phyloP scores from a whole-genome alignment of 2,888 invertebrate genomes.

The Apamea epomidion region DNA sequence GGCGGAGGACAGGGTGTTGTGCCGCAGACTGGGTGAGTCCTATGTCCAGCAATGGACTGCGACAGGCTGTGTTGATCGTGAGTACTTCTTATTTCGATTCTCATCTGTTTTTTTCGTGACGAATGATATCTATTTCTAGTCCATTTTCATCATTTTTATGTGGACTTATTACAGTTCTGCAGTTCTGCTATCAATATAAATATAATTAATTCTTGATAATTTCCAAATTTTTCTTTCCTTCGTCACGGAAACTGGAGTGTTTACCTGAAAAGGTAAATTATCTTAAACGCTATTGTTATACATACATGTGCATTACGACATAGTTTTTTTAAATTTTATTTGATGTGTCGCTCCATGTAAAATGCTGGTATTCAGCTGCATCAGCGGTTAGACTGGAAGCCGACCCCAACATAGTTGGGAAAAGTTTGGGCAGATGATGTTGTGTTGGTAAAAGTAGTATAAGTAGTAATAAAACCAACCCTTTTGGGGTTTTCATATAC shows the following conservation, averaged over 20 bases:
- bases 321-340: background rate
- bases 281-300: background rate
- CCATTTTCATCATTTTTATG: background rate
- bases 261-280: slow-evolving; percentile 4
- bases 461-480: too few relatives aligned
- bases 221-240: background rate
- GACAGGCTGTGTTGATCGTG: too few relatives aligned
- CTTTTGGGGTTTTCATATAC: background rate
- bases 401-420: too few relatives aligned
- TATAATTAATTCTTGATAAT: background rate
- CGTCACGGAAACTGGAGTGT: background rate
- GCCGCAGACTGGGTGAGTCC: too few relatives aligned
- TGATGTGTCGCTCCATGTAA: too few relatives aligned
- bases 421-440: too few relatives aligned
- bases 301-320: background rate
- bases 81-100: background rate
- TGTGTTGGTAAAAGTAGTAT: background rate
- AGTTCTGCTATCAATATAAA: background rate
- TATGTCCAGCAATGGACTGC: too few relatives aligned
- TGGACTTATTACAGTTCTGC: background rate
- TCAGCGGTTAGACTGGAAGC: too few relatives aligned
- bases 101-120: background rate
- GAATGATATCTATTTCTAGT: background rate
- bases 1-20: too few relatives aligned
- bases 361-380: too few relatives aligned